Evolutionary conservation across 2,888 invertebrate species (phyloP), one percentile per base, ranked within the genome.

Genomic region (Rhagium mordax): DNA sequence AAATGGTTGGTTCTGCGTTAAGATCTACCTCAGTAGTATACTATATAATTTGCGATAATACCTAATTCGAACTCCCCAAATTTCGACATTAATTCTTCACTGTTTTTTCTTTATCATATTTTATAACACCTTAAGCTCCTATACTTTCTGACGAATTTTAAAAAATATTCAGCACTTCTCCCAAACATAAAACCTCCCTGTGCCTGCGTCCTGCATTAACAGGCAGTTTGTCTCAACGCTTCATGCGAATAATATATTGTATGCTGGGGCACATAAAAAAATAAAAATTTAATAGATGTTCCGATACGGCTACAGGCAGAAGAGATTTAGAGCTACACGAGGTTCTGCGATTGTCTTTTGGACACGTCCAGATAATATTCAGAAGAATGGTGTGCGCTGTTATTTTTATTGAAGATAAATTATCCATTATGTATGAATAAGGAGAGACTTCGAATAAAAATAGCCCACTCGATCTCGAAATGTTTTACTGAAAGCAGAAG

Each of bases 351-450:
- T 71, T 74, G 77, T 72, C 72, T 71, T 64, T 71, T 47, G 48
- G 70, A 71, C 73, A 69, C 49, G 72, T 72, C 69, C 74, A 72
- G 77, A 77, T 77, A 73, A 71, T 77, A 77, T 77, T 74, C 77
- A 67, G 71, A 55, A 57, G 71, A 71, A 75, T 71, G 57, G 57
- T 48, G 24, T 57, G 20, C 57, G 73, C 71, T 75, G 71, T 77
- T 71, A 74, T 71, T 77, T 77, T 77, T 72, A 77, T 75, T 62
- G 72, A 74, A 75, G 77, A 77, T 77, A 75, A 77, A 77, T 77
- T 74, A 74, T 74, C 68, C 68, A 70, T 74, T 75, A 74, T 68
- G 72, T 70, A 70, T 66, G 77, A 75, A 72, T 75, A 74, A 75
- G 73, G 70, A 77, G 71, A 68, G 69, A 59, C 64, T 67, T 60